phyloP scores from a whole-genome alignment of 1,140 invertebrate genomes.

The Drosophila quadrilineata region DNA sequence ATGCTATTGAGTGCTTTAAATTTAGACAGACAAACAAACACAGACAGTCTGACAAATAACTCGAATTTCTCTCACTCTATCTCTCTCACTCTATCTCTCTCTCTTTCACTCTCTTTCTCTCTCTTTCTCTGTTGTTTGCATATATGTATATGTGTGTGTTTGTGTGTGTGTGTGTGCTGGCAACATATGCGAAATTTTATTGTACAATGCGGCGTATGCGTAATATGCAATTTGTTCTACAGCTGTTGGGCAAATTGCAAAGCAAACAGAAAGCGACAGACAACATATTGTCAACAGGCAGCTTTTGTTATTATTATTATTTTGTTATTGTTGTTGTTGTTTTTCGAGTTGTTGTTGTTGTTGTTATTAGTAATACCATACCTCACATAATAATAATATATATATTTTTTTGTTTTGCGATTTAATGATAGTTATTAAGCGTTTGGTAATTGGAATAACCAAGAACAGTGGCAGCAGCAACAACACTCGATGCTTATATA shows the following conservation, averaged over 20 bases:
- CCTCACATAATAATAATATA: constrained; percentile 45
- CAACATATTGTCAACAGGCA: constrained; percentile 57
- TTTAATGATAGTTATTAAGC: constrained; percentile 72
- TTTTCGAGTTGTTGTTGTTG: constrained; percentile 9
- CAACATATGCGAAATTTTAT: constrained; percentile 33
- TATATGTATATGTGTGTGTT: constrained; percentile 24
- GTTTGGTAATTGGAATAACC: constrained; percentile 63
- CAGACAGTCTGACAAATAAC: constrained; percentile 50
- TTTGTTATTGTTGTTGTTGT: constrained; percentile 9
- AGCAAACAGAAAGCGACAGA: constrained; percentile 32
- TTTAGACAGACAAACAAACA: constrained; percentile 70
- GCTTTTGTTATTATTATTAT: constrained; percentile 12
- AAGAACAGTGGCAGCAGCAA: background rate
- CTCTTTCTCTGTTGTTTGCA: constrained; percentile 41
- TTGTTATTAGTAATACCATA: constrained; percentile 52
- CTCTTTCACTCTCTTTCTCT: constrained; percentile 23
- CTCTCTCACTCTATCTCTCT: constrained; percentile 28
- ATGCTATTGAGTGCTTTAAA: constrained; percentile 59
- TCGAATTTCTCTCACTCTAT: constrained; percentile 26
- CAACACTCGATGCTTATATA: constrained; percentile 42
- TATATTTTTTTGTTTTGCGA: constrained; percentile 40
- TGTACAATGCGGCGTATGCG: constrained; percentile 63
- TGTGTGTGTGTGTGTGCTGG: constrained; percentile 4
- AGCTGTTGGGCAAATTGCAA: constrained; percentile 69
- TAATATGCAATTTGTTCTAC: constrained; percentile 74